These are phyloP conservation scores for Nemapogon koenigi DNA, from an alignment of 2,888 invertebrate genomes.

Conservation along the genomic window DNA sequence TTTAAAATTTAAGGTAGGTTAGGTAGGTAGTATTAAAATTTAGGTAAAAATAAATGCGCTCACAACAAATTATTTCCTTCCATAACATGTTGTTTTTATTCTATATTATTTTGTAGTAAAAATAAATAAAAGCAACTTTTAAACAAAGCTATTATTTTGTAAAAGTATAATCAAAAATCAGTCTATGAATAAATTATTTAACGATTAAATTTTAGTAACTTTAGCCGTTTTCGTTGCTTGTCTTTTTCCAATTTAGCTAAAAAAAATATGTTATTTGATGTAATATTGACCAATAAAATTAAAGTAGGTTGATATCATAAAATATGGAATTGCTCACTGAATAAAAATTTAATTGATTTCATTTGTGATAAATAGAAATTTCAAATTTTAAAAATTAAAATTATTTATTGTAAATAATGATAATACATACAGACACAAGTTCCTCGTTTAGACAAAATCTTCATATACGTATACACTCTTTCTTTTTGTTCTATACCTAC, in stretches of 20 bases:
- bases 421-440: background rate
- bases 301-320: background rate
- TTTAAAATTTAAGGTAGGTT: constrained; percentile 3
- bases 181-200: too few relatives aligned
- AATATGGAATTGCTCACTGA: constrained; percentile 21
- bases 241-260: background rate
- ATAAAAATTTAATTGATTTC: constrained; percentile 26
- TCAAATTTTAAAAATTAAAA: background rate
- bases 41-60: too few relatives aligned
- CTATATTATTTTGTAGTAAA: too few relatives aligned
- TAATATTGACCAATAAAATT: constrained; percentile 4
- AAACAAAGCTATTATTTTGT: too few relatives aligned
- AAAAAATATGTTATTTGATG: background rate
- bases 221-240: background rate
- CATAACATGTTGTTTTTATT: too few relatives aligned
- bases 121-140: too few relatives aligned
- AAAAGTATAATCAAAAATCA: too few relatives aligned
- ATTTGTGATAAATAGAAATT: background rate
- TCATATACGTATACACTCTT: too few relatives aligned
- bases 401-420: background rate
- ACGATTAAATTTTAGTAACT: too few relatives aligned
- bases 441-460: constrained; percentile 33
- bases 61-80: too few relatives aligned
- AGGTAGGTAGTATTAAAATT: constrained; percentile 5
- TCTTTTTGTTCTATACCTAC: too few relatives aligned